These are phyloP conservation scores for Oryzias dopingdopingensis DNA, from an alignment of 2,797 vertebrate species.

Conservation along the genomic window DNA sequence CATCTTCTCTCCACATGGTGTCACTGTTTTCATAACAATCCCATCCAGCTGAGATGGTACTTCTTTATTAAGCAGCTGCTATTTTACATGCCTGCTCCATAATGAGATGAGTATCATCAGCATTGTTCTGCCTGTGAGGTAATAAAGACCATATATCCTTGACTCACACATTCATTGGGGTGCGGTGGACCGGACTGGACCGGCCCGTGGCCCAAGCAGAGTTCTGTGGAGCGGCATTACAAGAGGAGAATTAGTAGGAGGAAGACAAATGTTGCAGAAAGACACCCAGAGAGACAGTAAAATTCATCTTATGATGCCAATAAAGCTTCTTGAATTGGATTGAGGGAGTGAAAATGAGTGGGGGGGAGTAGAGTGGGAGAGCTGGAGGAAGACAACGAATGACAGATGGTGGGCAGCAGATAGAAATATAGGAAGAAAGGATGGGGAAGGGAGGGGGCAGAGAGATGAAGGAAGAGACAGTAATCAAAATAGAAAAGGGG, in stretches of 20 bases:
- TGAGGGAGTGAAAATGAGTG: slow-evolving; percentile 58
- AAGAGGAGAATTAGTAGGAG: slow-evolving; percentile 44
- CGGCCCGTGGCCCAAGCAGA: slow-evolving; percentile 4
- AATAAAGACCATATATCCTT: slow-evolving; percentile 43
- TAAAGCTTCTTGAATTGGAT: slow-evolving; percentile 65
- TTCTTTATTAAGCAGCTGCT: slow-evolving; percentile 25
- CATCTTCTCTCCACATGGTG: slow-evolving; percentile 54
- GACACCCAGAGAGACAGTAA: slow-evolving; percentile 47
- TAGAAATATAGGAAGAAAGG: slow-evolving; percentile 59
- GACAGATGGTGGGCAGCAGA: slow-evolving; percentile 66
- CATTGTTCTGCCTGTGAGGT: slow-evolving; percentile 23
- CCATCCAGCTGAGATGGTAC: neutral
- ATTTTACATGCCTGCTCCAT: neutral
- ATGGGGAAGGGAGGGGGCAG: slow-evolving; percentile 6
- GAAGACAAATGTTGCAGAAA: slow-evolving; percentile 58
- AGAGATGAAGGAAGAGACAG: slow-evolving; percentile 42
- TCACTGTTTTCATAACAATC: slow-evolving; percentile 50
- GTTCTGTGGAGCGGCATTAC: slow-evolving; percentile 38
- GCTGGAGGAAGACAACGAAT: slow-evolving; percentile 54
- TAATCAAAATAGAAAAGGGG: slow-evolving; percentile 56
- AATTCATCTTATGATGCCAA: slow-evolving; percentile 70
- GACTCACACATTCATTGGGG: slow-evolving; percentile 35
- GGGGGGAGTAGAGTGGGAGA: slow-evolving; percentile 10
- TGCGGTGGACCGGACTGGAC: slow-evolving; percentile 9
- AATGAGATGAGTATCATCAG: slow-evolving; percentile 13